Evolutionary conservation across 2,888 invertebrate species (phyloP), one percentile per base, ranked within the genome.

Genomic region (Acanthococcus lagerstroemiae): DNA sequence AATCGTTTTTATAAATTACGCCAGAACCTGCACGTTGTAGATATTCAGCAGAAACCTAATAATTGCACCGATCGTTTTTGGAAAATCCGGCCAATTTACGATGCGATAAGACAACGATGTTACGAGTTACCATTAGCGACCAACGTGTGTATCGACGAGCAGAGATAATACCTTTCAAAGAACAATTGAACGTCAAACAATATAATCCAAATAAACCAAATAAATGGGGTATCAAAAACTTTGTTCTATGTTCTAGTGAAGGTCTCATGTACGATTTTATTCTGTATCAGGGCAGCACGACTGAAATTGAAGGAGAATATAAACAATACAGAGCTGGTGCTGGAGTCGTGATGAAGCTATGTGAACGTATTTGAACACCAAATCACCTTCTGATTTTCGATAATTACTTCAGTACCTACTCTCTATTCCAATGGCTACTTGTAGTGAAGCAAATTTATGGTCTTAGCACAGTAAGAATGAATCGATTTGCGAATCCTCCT

Each of bases 131-230:
- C 67, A 50, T 57, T 70, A 17, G 69, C 70, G 55, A 48, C 48
- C 21, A 25, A 67, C n/a, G n/a, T n/a, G n/a, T n/a, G n/a, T n/a
- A n/a, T n/a, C n/a, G n/a, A n/a, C n/a, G n/a, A n/a, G n/a, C n/a
- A n/a, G n/a, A n/a, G 69, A 73, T 73, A 65, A 70, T 74, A 2
- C 73, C 73, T 3, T 73, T 72, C 69, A 71, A 69, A 67, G 73
- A 73, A 24, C 56, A 70, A 9, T 57, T 72, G 19, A 68, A 56
- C 60, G 65, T 72, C 17, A 72, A 73, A 57, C 73, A 74, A 66
- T 73, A 73, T 58, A 70, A 71, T 12, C 70, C 70, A 67, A 69
- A 69, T 7, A 74, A 74, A 61, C 73, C 73, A 6, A 66, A 65
- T 25, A 69, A 69, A 30, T 73, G 72, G 71, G 72, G 72, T 3